Base-by-base conservation (phyloP, 2,113 vertebrate genomes). In the Camelus dromedarius region DNA sequence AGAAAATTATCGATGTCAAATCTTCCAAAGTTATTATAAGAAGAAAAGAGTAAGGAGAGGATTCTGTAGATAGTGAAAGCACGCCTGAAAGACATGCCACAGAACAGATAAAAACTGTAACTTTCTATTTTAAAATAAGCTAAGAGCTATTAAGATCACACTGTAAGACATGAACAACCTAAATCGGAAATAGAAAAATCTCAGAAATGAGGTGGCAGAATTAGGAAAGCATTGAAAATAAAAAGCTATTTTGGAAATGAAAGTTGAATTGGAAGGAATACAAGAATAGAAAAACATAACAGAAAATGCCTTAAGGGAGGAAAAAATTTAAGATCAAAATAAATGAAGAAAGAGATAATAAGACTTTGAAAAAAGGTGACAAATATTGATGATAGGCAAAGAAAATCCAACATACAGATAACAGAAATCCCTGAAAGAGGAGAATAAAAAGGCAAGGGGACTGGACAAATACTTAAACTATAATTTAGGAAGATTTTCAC, bases 211-310 rank as follows among this genome's bases (percentile, higher is more conserved):
- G 54, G 12, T 52, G 20, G 50, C 60, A 64, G 73, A 80, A 79
- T 84, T 56, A 93, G 72, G 84, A 67, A 92, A 96, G 24, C 84
- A 81, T 24, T 75, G 82, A 75, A 89, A 64, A 83, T 64, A 22
- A 67, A 67, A 86, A 70, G 50, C 73, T 62, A 60, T 66, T 92
- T 83, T 48, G 26, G 50, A 79, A 89, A 86, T 56, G 73, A 92
- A 89, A 48, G 35, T 75, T 81, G 56, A 96, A 52, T 30, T 56
- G 69, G 42, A 93, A 75, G 66, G 52, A 93, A 32, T 67, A 72
- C 24, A 60, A 56, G 62, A 92, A 66, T 38, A 80, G 22, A 5
- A 54, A 26, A 67, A 85, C 5, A 32, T 62, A 70, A 75, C 16
- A 56, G 35, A 28, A 93, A 77, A 89, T 42, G 7, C 64, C 66